Conservation (phyloP, 2,888 invertebrate genomes). For the Schizotus pectinicornis region DNA sequence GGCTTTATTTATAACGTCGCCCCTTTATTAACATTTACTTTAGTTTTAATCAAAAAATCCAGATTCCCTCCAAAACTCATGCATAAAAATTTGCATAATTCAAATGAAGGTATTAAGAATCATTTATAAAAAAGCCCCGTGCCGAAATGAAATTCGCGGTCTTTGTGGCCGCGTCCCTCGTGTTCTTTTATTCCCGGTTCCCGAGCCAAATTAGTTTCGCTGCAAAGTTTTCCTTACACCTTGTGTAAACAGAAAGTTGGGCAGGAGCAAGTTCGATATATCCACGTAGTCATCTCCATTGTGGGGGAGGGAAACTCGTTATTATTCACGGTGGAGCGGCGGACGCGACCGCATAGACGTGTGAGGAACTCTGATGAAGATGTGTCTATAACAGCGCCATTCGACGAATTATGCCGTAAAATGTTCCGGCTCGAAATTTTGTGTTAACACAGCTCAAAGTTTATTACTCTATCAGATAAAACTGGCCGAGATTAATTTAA, state of each 20-base stretch:
- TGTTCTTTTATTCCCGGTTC: slow-evolving; percentile 43
- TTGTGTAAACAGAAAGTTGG: slow-evolving; percentile 40
- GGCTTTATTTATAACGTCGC: too few species aligned
- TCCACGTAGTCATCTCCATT: slow-evolving; percentile 26
- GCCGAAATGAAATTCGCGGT: slow-evolving; percentile 35
- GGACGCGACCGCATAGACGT: slow-evolving; percentile 43
- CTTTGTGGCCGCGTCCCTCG: slow-evolving; percentile 33
- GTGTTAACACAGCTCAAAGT: background rate
- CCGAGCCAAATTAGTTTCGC: slow-evolving; percentile 41
- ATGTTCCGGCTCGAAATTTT: too few species aligned
- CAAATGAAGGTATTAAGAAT: slow-evolving; percentile 39
- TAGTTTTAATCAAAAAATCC: slow-evolving; percentile 15
- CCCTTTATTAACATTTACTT: background rate
- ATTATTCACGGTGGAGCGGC: slow-evolving; percentile 46
- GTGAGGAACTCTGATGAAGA: slow-evolving; percentile 42
- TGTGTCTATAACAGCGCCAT: slow-evolving; percentile 7
- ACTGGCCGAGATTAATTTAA: too few species aligned
- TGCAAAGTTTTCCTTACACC: slow-evolving; percentile 42
- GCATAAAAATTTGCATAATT: slow-evolving; percentile 38
- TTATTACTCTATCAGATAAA: background rate
- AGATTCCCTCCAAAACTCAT: slow-evolving; percentile 32
- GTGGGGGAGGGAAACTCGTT: slow-evolving; percentile 35
- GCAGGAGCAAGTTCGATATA: slow-evolving; percentile 28
- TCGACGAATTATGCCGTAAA: too few species aligned
- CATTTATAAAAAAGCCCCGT: slow-evolving; percentile 31